These are phyloP conservation scores for Manduca sexta DNA, from an alignment of 1,140 invertebrate genomes.

Conservation along the genomic window DNA sequence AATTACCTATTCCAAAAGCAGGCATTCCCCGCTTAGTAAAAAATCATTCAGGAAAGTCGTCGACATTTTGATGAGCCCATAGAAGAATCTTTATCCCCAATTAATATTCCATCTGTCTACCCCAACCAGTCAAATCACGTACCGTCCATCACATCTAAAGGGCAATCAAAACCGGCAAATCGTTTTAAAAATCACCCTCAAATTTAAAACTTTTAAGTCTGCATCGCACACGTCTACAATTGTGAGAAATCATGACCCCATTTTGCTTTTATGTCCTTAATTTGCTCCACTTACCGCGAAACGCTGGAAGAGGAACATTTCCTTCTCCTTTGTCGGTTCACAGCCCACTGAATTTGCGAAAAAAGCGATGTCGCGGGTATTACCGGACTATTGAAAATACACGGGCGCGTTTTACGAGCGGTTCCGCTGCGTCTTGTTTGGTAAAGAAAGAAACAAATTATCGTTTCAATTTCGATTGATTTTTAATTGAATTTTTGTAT, in stretches of 20 bases:
- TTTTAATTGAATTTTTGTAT: neutral
- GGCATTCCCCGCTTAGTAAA: too few relatives aligned
- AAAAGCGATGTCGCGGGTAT: constrained; percentile 12
- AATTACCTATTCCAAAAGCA: too few relatives aligned
- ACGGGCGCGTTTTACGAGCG: neutral
- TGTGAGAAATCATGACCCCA: constrained; percentile 55
- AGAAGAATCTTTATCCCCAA: too few relatives aligned
- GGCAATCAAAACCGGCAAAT: too few relatives aligned
- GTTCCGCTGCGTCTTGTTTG: neutral
- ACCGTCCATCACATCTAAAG: too few relatives aligned
- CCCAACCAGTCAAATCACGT: too few relatives aligned
- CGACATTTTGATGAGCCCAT: too few relatives aligned
- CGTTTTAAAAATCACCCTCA: constrained; percentile 21
- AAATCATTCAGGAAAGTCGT: too few relatives aligned
- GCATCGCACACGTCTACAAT: constrained; percentile 31
- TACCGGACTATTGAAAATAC: neutral
- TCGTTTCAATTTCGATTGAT: too few relatives aligned
- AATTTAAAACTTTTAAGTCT: constrained; percentile 24
- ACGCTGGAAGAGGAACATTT: constrained; percentile 42
- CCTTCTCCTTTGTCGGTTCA: constrained; percentile 43
- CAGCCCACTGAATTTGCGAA: constrained; percentile 38
- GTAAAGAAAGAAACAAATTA: too few relatives aligned
- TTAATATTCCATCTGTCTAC: too few relatives aligned
- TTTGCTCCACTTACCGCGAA: constrained; percentile 52
- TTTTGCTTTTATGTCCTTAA: constrained; percentile 62